Base-by-base conservation (phyloP, 2,888 invertebrate species). In the Trichogramma evanescens region DNA sequence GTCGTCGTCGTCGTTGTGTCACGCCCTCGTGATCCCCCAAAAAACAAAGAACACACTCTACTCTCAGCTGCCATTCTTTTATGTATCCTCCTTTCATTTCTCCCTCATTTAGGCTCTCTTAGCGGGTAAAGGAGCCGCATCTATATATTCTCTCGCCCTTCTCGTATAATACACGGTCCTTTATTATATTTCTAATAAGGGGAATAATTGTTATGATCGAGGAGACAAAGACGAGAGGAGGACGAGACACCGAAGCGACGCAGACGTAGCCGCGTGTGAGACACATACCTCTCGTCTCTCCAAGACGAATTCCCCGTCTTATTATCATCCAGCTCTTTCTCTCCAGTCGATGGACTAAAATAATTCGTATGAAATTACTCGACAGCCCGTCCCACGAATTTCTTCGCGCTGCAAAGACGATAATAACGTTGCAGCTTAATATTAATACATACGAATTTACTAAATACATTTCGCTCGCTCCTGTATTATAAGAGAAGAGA, bases 111-210 rank as follows among this genome's bases (percentile, higher is more conserved):
- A 26, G 26, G 26, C 26, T 26, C 46, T 6, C 9, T 46, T 7
- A 46, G 9, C 46, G 46, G 9, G 46, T 2, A 46, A 5, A 46
- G 8, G 7, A 44, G 8, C 7, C 9, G 7, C 46, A 7, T 7
- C 1, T 3, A 5, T 7, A 45, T 45, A 45, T 45, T 7, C 40
- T 43, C 48, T 50, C 42, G 50, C 52, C 39, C 56, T 10, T 54
- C 55, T 54, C 59, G 55, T 56, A 52, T 26, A 26, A 26, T 26
- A 26, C 26, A 26, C 26, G 26, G 64, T 65, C 72, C 71, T 74
- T 72, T 73, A 75, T 74, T 72, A 75, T 74, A 75, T 74, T 74
- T 73, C 72, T 74, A 71, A 74, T 74, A 74, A 75, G 70, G 71
- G 71, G 71, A 71, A 74, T 74, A 72, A 74, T 75, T 74, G 72